phyloP scores from a whole-genome alignment of 2,888 invertebrate genomes.

The Miltochrista miniata region DNA sequence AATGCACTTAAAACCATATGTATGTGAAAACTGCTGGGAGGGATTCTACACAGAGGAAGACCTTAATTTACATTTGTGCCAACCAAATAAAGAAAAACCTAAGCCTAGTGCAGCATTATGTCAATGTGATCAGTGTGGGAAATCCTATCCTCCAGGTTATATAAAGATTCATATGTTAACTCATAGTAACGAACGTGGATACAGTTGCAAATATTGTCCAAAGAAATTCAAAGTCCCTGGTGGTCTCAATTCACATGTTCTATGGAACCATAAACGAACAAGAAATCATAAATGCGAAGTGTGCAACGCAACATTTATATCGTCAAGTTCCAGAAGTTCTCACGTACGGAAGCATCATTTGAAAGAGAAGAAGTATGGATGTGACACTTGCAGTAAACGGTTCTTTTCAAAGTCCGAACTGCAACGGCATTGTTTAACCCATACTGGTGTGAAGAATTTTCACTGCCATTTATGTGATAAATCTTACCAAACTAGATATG shows the following conservation, averaged over 20 bases:
- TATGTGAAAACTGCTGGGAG: constrained; percentile 77
- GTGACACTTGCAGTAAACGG: constrained; percentile 72
- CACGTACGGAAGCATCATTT: constrained; percentile 76
- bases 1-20: constrained; percentile 67
- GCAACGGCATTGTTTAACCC: constrained; percentile 72
- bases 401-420: constrained; percentile 77
- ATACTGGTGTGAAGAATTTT: constrained; percentile 77
- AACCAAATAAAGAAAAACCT: constrained; percentile 56
- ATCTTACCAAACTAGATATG: constrained; percentile 77
- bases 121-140: constrained; percentile 79
- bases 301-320: constrained; percentile 75
- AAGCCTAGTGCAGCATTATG: constrained; percentile 56
- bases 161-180: constrained; percentile 77
- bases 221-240: constrained; percentile 78
- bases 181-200: constrained; percentile 66
- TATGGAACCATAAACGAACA: constrained; percentile 77
- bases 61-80: constrained; percentile 60
- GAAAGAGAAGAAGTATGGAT: constrained; percentile 76
- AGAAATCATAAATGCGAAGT: constrained; percentile 76
- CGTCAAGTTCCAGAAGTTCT: constrained; percentile 72
- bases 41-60: constrained; percentile 62
- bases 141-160: constrained; percentile 76
- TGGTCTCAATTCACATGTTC: constrained; percentile 70
- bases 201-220: constrained; percentile 75
- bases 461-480: constrained; percentile 78